phyloP scores from a whole-genome alignment of 2,888 invertebrate species.

The Drosophila eohydei region DNA sequence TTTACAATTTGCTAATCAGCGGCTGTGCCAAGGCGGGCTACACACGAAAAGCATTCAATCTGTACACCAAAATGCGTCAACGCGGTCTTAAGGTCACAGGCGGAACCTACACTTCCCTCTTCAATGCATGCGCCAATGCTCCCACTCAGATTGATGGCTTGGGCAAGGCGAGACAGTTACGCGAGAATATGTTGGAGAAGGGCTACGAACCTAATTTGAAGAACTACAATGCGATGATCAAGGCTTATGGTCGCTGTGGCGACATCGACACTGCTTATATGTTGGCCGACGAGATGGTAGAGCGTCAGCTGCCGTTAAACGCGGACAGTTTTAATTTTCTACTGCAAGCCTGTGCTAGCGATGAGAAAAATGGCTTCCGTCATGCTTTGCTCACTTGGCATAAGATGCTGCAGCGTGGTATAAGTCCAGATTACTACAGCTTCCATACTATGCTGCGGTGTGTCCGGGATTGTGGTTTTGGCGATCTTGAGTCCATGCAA shows the following conservation, averaged over 20 bases:
- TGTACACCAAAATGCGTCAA: slow-evolving; percentile 93
- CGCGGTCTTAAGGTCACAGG: slow-evolving; percentile 88
- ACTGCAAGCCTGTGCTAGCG: slow-evolving; percentile 92
- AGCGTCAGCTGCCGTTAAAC: slow-evolving; percentile 87
- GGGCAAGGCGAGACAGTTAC: slow-evolving; percentile 88
- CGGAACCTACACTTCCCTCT: slow-evolving; percentile 93
- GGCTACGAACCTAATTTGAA: slow-evolving; percentile 89
- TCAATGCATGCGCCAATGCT: slow-evolving; percentile 95
- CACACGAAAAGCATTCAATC: slow-evolving; percentile 92
- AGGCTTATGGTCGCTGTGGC: slow-evolving; percentile 94
- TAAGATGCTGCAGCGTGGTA: slow-evolving; percentile 88
- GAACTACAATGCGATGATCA: slow-evolving; percentile 95
- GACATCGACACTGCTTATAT: slow-evolving; percentile 91
- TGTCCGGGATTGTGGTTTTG: slow-evolving; percentile 92
- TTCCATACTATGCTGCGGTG: slow-evolving; percentile 93
- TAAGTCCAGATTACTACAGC: slow-evolving; percentile 89
- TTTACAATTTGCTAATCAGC: slow-evolving; percentile 93
- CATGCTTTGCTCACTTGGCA: slow-evolving; percentile 91
- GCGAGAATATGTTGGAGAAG: slow-evolving; percentile 89
- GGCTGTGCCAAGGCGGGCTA: slow-evolving; percentile 94
- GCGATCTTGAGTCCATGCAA: slow-evolving; percentile 87
- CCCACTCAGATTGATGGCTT: slow-evolving; percentile 89
- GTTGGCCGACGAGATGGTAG: slow-evolving; percentile 93
- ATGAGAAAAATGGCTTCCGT: slow-evolving; percentile 91
- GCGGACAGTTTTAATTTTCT: slow-evolving; percentile 91